Evolutionary conservation across 1,140 invertebrate genomes (phyloP).

Genomic region (Scaptomyza pallida): DNA sequence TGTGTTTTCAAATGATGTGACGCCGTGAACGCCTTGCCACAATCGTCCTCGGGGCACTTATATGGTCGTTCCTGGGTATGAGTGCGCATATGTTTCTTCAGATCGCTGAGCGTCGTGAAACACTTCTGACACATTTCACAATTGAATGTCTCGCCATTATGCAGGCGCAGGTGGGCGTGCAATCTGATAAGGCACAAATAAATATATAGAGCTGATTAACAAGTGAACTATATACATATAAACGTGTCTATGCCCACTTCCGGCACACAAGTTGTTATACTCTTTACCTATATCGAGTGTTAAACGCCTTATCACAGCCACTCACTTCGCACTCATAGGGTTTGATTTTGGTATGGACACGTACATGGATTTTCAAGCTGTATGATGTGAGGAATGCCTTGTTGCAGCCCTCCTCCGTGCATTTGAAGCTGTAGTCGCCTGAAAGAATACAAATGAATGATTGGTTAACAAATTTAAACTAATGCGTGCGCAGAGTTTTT

Average conservation of each 20-base stretch:
- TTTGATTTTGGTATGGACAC: constrained; percentile 97
- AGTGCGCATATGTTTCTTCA: constrained; percentile 96
- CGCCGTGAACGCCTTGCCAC: constrained; percentile 95
- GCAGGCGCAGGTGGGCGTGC: constrained; percentile 95
- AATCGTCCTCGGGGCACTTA: constrained; percentile 92
- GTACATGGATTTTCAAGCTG: constrained; percentile 96
- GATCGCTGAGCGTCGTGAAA: constrained; percentile 96
- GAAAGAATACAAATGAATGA: constrained; percentile 28
- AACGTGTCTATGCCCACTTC: constrained; percentile 28
- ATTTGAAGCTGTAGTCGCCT: constrained; percentile 98
- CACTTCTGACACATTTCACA: constrained; percentile 95
- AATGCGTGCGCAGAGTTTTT: background rate
- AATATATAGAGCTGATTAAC: constrained; percentile 47
- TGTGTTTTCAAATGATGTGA: constrained; percentile 97
- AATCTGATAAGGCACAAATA: constrained; percentile 86
- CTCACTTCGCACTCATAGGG: constrained; percentile 92
- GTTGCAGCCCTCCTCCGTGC: constrained; percentile 93
- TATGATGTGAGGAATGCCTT: constrained; percentile 98
- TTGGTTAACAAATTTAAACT: background rate
- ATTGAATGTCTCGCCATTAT: constrained; percentile 98
- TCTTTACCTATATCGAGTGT: constrained; percentile 94
- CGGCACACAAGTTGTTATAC: background rate
- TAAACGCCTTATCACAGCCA: constrained; percentile 96
- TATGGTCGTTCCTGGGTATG: constrained; percentile 97
- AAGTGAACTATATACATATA: constrained; percentile 8